A percentile compares a stretch with the other conserved stretches of the same genome.
phyloP scores from a whole-genome alignment of 35 echinoderm and acorn worm genomes.

The Apostichopus japonicus region DNA sequence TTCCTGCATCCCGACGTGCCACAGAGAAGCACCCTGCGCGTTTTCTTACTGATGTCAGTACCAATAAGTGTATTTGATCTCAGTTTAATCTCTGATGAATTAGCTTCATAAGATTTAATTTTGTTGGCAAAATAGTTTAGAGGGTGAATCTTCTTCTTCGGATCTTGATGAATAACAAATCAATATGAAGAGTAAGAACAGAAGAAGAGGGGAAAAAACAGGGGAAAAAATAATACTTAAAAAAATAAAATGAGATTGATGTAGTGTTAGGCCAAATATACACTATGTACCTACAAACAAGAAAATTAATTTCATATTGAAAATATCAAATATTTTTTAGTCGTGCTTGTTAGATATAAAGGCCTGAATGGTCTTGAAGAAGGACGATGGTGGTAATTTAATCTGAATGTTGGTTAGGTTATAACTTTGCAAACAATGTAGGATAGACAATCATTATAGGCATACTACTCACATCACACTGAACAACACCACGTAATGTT shows the following conservation, averaged over 20 bases:
- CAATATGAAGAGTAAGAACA: background rate
- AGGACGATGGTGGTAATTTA: too few relatives aligned
- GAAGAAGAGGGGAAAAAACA: background rate
- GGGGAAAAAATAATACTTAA: background rate
- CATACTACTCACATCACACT: too few relatives aligned
- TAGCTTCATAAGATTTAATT: slow-evolving; percentile 47
- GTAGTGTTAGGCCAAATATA: too few relatives aligned
- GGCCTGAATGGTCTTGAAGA: too few relatives aligned
- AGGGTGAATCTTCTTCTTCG: background rate
- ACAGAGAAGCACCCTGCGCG: slow-evolving; percentile 6
- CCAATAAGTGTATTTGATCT: slow-evolving; percentile 1
- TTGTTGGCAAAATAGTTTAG: slow-evolving; percentile 46
- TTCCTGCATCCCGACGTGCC: background rate
- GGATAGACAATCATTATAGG: too few relatives aligned
- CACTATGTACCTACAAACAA: too few relatives aligned
- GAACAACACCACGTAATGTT: too few relatives aligned
- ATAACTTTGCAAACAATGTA: too few relatives aligned
- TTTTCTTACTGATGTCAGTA: background rate
- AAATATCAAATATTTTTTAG: too few relatives aligned
- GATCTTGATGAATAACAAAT: background rate
- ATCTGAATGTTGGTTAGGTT: too few relatives aligned
- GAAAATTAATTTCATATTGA: too few relatives aligned
- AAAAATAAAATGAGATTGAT: background rate
- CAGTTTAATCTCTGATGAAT: slow-evolving; percentile 37
- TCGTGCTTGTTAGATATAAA: too few relatives aligned